These are phyloP conservation scores for Xestoiulus laeticollis DNA, from an alignment of 2,888 invertebrate genomes.

Conservation along the genomic window DNA sequence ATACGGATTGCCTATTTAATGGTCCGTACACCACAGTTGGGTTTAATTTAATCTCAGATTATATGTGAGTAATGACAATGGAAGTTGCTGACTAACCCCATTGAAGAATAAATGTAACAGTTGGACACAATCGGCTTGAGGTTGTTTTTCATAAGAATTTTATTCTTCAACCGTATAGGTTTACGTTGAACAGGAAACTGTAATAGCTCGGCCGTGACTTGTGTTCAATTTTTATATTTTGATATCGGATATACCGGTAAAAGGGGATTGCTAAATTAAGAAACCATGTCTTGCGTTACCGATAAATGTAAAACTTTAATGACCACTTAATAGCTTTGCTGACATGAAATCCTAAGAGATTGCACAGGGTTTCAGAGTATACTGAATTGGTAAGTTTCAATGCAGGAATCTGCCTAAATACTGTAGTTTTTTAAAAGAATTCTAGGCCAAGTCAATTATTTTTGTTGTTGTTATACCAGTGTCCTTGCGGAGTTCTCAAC, in stretches of 20 bases:
- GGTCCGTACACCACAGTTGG: neutral
- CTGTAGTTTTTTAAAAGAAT: neutral
- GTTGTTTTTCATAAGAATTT: neutral
- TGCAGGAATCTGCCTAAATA: neutral
- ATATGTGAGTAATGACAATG: neutral
- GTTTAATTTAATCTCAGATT: neutral
- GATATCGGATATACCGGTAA: neutral
- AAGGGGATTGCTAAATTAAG: neutral
- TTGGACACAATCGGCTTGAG: neutral
- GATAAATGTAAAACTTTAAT: neutral
- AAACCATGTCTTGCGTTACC: neutral
- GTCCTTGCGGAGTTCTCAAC: neutral
- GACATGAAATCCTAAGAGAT: neutral
- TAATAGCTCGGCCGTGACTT: neutral
- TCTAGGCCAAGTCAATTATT: neutral
- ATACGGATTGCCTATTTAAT: neutral
- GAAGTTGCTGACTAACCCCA: neutral
- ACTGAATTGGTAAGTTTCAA: neutral
- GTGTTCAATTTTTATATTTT: constrained; percentile 16
- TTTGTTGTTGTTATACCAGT: neutral
- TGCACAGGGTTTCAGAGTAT: neutral
- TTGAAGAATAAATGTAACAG: neutral
- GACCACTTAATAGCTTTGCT: neutral
- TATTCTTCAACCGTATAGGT: neutral
- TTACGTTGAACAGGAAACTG: neutral